Evolutionary conservation across 1,140 invertebrate genomes (phyloP).

Genomic region (Formica exsecta): DNA sequence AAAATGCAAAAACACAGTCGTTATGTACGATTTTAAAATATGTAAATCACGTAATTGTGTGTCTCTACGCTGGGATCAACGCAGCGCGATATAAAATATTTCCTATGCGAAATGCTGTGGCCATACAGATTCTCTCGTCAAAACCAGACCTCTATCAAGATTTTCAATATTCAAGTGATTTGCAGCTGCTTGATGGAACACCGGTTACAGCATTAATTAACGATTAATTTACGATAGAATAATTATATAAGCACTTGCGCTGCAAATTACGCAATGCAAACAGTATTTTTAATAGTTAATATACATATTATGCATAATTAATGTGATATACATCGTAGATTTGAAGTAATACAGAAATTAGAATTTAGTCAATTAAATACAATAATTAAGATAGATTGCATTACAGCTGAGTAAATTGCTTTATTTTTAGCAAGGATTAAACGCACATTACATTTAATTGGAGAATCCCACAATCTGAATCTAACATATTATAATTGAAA

Average conservation of each 20-base stretch:
- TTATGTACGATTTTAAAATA: constrained; percentile 28
- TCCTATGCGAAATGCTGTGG: neutral
- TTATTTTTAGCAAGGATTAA: neutral
- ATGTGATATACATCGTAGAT: neutral
- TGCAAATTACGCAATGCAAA: neutral
- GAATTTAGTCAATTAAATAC: neutral
- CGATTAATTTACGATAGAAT: neutral
- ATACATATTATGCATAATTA: constrained; percentile 12
- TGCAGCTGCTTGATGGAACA: neutral
- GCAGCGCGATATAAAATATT: constrained; percentile 27
- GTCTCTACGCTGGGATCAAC: neutral
- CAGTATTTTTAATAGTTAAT: constrained; percentile 26
- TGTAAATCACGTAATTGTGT: constrained; percentile 28
- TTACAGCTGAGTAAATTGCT: neutral
- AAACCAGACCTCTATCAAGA: constrained; percentile 36
- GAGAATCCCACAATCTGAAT: neutral
- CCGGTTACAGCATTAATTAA: constrained; percentile 15
- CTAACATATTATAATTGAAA: too few species aligned
- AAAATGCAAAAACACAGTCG: constrained; percentile 23
- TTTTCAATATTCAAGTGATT: constrained; percentile 41
- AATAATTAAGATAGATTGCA: constrained; percentile 14
- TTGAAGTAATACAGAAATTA: neutral
- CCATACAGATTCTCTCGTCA: constrained; percentile 19
- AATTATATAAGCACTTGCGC: constrained; percentile 7
- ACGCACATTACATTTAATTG: neutral